Conservation (phyloP, 1,140 invertebrate species). For the Apocrypta bakeri region DNA sequence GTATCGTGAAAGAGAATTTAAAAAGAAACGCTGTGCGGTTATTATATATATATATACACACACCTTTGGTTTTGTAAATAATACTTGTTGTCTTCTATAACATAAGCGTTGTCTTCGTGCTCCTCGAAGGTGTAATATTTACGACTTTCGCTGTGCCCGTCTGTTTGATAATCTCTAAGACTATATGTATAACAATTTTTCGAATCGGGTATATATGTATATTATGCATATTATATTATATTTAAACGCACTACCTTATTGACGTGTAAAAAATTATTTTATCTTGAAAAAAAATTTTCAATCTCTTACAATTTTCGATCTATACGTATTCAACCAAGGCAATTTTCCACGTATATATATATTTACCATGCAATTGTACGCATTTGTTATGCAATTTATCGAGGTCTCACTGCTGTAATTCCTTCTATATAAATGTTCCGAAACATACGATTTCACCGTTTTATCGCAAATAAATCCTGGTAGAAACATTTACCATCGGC, state of each 20-base stretch:
- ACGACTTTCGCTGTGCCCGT: slow-evolving; percentile 30
- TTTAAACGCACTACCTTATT: neutral
- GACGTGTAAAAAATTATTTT: neutral
- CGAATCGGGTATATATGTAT: neutral
- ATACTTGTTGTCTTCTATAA: slow-evolving; percentile 11
- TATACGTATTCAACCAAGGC: neutral
- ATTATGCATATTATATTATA: neutral
- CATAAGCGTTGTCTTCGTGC: slow-evolving; percentile 7
- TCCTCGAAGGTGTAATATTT: slow-evolving; percentile 29
- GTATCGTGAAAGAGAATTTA: neutral
- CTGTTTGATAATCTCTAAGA: slow-evolving; percentile 29
- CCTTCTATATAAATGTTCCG: too few species aligned
- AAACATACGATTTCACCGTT: too few species aligned
- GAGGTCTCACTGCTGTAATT: too few species aligned
- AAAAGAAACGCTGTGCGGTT: slow-evolving; percentile 1
- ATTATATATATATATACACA: neutral
- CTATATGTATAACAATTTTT: slow-evolving; percentile 12
- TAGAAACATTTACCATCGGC: too few species aligned
- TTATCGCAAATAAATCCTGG: too few species aligned
- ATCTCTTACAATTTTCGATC: neutral
- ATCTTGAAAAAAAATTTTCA: neutral
- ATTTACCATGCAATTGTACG: neutral
- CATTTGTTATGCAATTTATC: too few species aligned
- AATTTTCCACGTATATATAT: neutral
- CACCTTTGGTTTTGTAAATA: slow-evolving; percentile 21